These are phyloP conservation scores for Altica lythri DNA, from an alignment of 2,888 invertebrate species.

Conservation along the genomic window DNA sequence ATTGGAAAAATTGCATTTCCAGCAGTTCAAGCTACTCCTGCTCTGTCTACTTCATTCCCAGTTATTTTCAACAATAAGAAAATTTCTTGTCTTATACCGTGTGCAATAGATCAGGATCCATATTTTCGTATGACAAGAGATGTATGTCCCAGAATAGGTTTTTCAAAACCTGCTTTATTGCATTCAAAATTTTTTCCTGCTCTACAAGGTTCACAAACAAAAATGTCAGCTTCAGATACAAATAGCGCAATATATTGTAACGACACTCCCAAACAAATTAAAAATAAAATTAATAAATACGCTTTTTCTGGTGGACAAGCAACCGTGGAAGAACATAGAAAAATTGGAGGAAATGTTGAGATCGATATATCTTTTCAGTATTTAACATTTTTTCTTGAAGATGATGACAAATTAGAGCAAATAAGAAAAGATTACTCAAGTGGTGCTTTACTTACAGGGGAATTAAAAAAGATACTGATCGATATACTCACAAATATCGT, in stretches of 20 bases:
- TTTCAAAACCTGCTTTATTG: constrained; percentile 83
- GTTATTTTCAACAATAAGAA: constrained; percentile 83
- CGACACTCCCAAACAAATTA: constrained; percentile 93
- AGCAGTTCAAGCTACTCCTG: constrained; percentile 94
- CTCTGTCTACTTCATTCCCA: constrained; percentile 87
- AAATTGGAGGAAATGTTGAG: constrained; percentile 91
- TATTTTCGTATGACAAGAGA: constrained; percentile 99
- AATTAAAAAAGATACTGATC: constrained; percentile 90
- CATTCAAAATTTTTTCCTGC: constrained; percentile 72
- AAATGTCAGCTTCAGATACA: constrained; percentile 97
- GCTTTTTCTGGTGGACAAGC: constrained; percentile 97
- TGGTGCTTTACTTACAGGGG: constrained; percentile 91
- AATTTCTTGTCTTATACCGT: constrained; percentile 88
- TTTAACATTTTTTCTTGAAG: constrained; percentile 91
- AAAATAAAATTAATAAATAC: constrained; percentile 95
- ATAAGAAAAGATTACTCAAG: constrained; percentile 76
- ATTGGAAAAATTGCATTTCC: constrained; percentile 98
- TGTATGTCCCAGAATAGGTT: constrained; percentile 89
- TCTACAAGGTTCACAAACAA: constrained; percentile 93
- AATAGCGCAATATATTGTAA: constrained; percentile 95
- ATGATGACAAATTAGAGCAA: constrained; percentile 80
- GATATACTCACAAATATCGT: constrained; percentile 79
- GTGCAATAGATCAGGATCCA: constrained; percentile 99
- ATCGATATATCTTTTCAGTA: constrained; percentile 96
- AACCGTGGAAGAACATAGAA: constrained; percentile 90